Evolutionary conservation across 1,140 invertebrate species (phyloP).

Genomic region (Chironomus tepperi): DNA sequence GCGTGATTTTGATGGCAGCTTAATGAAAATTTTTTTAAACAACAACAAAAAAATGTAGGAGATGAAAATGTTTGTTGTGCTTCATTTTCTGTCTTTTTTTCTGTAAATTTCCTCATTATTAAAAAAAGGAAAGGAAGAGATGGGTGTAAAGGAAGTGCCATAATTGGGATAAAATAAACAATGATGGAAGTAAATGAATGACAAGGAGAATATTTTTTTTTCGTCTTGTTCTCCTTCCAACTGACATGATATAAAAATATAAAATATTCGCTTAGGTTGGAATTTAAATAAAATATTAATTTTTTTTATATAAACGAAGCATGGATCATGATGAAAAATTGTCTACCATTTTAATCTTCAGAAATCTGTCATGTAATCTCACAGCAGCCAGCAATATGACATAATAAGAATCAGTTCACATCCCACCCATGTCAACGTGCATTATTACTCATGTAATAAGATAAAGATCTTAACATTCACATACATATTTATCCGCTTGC

Average conservation of each 20-base stretch:
- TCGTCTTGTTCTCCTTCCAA: neutral
- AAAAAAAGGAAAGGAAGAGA: neutral
- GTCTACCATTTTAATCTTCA: neutral
- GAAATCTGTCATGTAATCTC: neutral
- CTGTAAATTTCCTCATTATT: neutral
- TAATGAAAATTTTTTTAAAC: neutral
- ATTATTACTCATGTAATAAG: no score
- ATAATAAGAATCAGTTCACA: no score
- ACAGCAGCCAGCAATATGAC: no score
- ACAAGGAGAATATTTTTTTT: neutral
- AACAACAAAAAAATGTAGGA: no score
- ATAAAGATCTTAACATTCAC: no score
- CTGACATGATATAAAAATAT: no score
- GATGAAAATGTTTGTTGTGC: no score
- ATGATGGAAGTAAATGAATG: neutral
- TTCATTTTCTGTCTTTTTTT: neutral
- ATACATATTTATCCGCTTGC: no score
- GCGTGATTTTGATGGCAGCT: constrained; percentile 11
- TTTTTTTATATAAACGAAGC: neutral
- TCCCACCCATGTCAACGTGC: no score
- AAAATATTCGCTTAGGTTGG: neutral
- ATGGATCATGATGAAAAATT: constrained; percentile 7
- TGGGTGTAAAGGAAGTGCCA: neutral
- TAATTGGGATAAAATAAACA: constrained; percentile 14
- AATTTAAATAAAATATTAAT: neutral